Percentiles rank a stretch among this genome's conserved stretches.
These are phyloP conservation scores for Perizoma flavofasciatum DNA, from an alignment of 2,888 invertebrate species.

Conservation along the genomic window DNA sequence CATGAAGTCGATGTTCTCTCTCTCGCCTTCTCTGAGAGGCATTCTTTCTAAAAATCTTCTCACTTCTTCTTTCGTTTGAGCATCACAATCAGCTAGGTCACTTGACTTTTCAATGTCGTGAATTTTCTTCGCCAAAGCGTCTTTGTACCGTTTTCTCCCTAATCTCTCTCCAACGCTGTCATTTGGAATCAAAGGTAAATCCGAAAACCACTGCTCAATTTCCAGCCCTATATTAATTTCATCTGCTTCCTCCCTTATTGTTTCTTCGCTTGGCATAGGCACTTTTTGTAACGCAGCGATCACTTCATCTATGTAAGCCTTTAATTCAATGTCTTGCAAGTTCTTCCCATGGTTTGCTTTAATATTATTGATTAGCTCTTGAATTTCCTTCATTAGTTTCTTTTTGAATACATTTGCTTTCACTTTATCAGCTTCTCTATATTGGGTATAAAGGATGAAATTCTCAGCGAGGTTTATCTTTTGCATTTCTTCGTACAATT, in stretches of 20 bases:
- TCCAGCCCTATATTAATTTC: slow-evolving; percentile 59
- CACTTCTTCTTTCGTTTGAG: slow-evolving; percentile 50
- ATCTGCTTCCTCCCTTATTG: slow-evolving; percentile 58
- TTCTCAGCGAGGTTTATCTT: slow-evolving; percentile 56
- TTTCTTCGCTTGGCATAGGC: slow-evolving; percentile 55
- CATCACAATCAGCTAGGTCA: slow-evolving; percentile 36
- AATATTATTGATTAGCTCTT: slow-evolving; percentile 49
- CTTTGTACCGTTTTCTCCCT: slow-evolving; percentile 48
- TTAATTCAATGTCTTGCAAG: slow-evolving; percentile 43
- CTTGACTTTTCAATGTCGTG: slow-evolving; percentile 48
- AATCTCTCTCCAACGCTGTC: slow-evolving; percentile 40
- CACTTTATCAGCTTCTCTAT: slow-evolving; percentile 51
- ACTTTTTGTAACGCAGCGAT: slow-evolving; percentile 56
- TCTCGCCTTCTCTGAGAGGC: slow-evolving; percentile 43
- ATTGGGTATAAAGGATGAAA: slow-evolving; percentile 54
- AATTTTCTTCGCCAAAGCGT: slow-evolving; percentile 56
- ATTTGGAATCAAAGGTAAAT: slow-evolving; percentile 50
- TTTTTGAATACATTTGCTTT: slow-evolving; percentile 56
- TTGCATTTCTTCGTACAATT: slow-evolving; percentile 51
- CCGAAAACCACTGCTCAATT: slow-evolving; percentile 64
- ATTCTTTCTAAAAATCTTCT: slow-evolving; percentile 49
- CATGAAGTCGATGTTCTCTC: slow-evolving; percentile 49
- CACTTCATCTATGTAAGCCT: slow-evolving; percentile 49
- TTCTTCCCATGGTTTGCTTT: slow-evolving; percentile 48
- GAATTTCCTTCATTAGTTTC: slow-evolving; percentile 50